A percentile compares a stretch with the other conserved stretches of the same genome.
These are phyloP conservation scores for Aphidius colemani DNA, from an alignment of 2,888 invertebrate species.

Conservation along the genomic window DNA sequence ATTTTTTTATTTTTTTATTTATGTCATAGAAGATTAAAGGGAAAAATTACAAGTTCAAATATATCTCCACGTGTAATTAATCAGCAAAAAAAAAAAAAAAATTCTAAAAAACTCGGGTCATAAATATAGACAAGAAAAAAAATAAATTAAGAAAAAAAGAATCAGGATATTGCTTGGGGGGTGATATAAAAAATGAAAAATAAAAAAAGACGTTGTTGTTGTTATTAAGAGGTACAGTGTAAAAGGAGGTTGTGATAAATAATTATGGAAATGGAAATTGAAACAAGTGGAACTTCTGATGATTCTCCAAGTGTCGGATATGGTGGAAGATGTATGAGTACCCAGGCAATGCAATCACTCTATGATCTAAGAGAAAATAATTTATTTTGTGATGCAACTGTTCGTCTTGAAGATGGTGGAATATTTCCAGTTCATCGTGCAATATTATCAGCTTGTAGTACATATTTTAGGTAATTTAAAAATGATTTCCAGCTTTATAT, in stretches of 20 bases:
- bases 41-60: too few relatives aligned
- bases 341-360: conserved; percentile 82
- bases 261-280: conserved; percentile 14
- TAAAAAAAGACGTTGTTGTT: not conserved
- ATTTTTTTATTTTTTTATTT: too few relatives aligned
- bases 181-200: not conserved
- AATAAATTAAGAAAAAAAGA: conserved; percentile 1
- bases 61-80: not conserved
- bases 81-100: not conserved
- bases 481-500: not conserved
- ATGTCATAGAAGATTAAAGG: too few relatives aligned
- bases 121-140: conserved; percentile 14
- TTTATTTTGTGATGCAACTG: conserved; percentile 84
- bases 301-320: conserved; percentile 51
- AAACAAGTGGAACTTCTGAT: conserved; percentile 3
- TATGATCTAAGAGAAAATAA: conserved; percentile 83
- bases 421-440: conserved; percentile 85
- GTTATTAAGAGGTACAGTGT: not conserved
- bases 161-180: not conserved
- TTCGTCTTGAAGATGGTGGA: conserved; percentile 80
- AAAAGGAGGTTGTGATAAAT: too few relatives aligned
- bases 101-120: not conserved
- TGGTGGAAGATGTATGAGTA: conserved; percentile 75
- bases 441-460: conserved; percentile 85
- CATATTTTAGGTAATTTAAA: conserved; percentile 77